Evolutionary conservation across 2,797 vertebrate species (phyloP).

Genomic region (Pangasius larnaudii): DNA sequence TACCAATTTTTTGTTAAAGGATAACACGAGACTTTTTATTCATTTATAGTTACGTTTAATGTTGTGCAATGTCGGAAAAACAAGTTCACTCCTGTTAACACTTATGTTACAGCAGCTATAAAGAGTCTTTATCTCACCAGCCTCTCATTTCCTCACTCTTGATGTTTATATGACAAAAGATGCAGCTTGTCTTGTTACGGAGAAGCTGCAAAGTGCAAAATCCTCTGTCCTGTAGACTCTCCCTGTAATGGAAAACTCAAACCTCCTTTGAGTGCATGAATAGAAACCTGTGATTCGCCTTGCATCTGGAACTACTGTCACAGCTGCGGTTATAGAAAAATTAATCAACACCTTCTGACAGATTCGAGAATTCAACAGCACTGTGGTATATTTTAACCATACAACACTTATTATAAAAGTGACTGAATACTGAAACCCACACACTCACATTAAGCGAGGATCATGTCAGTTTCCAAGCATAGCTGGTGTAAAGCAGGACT

Average conservation of each 20-base stretch:
- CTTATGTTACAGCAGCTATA: background rate
- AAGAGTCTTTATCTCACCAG: background rate
- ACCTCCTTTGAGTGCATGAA: background rate
- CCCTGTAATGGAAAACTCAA: background rate
- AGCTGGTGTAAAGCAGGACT: background rate
- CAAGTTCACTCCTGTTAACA: background rate
- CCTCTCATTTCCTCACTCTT: background rate
- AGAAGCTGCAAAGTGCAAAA: background rate
- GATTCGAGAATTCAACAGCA: background rate
- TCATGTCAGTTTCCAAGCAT: background rate
- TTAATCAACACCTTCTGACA: slow-evolving; percentile 17
- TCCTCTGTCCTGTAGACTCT: background rate
- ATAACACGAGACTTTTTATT: background rate
- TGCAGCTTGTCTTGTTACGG: background rate
- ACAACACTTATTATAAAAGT: slow-evolving; percentile 5
- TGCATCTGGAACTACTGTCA: background rate
- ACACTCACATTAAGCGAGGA: background rate
- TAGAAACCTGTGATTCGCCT: background rate
- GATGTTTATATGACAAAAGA: no score
- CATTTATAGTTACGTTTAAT: background rate
- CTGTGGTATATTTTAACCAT: background rate
- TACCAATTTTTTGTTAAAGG: background rate
- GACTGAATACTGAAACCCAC: background rate
- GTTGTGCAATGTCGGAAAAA: background rate
- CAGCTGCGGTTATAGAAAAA: slow-evolving; percentile 11